Evolutionary conservation across 2,797 vertebrate genomes (phyloP), one percentile per base, ranked within the genome.

Genomic region (Lophotriccus pileatus): DNA sequence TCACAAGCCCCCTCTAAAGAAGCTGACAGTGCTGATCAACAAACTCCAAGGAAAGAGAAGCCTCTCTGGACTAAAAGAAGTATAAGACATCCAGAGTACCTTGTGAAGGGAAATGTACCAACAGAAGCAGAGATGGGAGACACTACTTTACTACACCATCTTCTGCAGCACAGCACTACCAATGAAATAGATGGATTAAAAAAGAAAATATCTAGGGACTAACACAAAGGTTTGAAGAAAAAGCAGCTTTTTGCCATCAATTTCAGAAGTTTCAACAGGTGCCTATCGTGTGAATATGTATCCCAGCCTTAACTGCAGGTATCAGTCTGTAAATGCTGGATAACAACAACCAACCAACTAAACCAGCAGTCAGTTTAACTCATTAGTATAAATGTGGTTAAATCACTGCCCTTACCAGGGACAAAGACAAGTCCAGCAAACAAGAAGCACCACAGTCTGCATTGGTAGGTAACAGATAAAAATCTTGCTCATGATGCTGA

Each of bases 251-350:
- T 52, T 81, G 23, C 47, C 66, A 63, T 44, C 34, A 46, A 5
- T 79, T 84, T 72, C 27, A 32, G 53, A 18, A 14, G 34, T 64
- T 19, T 56, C 30, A 60, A 13, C 37, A 27, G 12, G 7, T 58
- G 14, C 21, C n/a, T 64, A 32, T 49, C 20, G 11, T 24, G 9
- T 0, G 0, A 25, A 60, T 46, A 27, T 2, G 9, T 18, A 67
- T 12, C 49, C n/a, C 13, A 72, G 49, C 37, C 47, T 50, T 22
- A 64, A 50, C 30, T 27, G 22, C 28, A 82, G 21, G 6, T 49
- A 76, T n/a, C 18, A 24, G 24, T 55, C 85, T 63, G 11, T n/a
- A 81, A 86, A 55, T 1, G 2, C 3, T 55, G 10, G 43, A 3
- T 25, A 77, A 56, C 55, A 80, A 59, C 2, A 6, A 84, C 12